Evolutionary conservation across 2,888 invertebrate genomes (phyloP), one percentile per base, ranked within the genome.

Genomic region (Heliothis peltigera): DNA sequence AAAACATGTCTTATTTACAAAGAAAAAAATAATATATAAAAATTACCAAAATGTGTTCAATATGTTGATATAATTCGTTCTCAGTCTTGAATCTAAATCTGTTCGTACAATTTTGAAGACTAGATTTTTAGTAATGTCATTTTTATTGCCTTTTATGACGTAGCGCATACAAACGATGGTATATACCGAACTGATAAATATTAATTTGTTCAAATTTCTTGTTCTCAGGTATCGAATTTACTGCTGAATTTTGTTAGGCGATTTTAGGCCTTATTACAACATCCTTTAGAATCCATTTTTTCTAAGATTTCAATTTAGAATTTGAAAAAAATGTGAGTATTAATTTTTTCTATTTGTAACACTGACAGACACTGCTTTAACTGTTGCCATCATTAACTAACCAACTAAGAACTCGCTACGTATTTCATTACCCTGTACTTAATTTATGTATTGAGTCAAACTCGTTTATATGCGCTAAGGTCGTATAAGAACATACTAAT

Each of bases 401-500:
- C 15, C 15, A 32, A 39, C 39, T 39, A 39, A 25, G 25, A 25
- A 25, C 4, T 32, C 12, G 1, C n/a, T 39, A 39, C 28, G 43
- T 43, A 43, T 21, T 4, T 39, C 17, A 25, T 19, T 62, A 69
- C 69, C 69, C 52, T 67, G 69, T 69, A 53, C 47, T 66, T 52
- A 47, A 52, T 51, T 69, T 32, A 68, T 63, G 48, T 22, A 18
- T n/a, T 39, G 54, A 69, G 56, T 55, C 7, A 22, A 19, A 66
- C 53, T 71, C 71, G 65, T 65, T 46, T 70, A 59, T 70, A 73
- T 75, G 73, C 73, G 73, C 75, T 73, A 73, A 60, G 65, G 53
- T 65, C 19, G 10, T 54, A 81, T 61, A 77, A 77, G 71, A 81
- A 81, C 78, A 81, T 84, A 73, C 81, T 88, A 92, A 91, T 91